Evolutionary conservation across 2,113 vertebrate genomes (phyloP), one percentile per base, ranked within the genome.

Genomic region (Neofelis nebulosa): DNA sequence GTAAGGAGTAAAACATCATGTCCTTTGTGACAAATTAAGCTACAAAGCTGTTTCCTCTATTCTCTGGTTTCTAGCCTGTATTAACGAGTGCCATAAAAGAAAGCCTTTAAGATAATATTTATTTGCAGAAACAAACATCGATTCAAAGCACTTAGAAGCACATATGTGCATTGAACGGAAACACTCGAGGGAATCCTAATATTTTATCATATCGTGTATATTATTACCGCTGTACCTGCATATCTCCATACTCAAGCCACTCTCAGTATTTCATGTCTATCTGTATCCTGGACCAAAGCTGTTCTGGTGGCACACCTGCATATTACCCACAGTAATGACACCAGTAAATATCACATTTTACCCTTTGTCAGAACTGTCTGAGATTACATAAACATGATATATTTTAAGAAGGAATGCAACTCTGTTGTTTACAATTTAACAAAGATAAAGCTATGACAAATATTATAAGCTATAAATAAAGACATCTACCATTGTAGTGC

Each of bases 41-140:
- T 48, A 94, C 96, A 93, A 73, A 9, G 25, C 90, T 92, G 87
- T 55, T 95, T 96, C 85, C 81, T 89, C 90, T 98, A 89, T 50
- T 97, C 95, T 95, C 90, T 82, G 79, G 96, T 76, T 98, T 97
- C 96, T 91, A 79, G 79, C 94, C 97, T 97, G 95, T 97, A 92
- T 98, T 98, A 98, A 74, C 7, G 97, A 96, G 96, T 41, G 50
- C 97, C 95, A 98, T 98, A 98, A 99, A 98, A 98, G 96, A 98
- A 98, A 98, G 98, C 97, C 98, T 97, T 98, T 97, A 97, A 97
- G 89, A 96, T 91, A 97, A 98, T 98, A 98, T 98, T 98, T 99
- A 98, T 98, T 98, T 98, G 96, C 97, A 98, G 96, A 98, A 95
- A 98, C 97, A 98, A 99, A 98, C 97, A 98, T 98, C 90, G 97